Conservation (phyloP, 2,888 invertebrate species). For the Mongoloraphidia duomilia region DNA sequence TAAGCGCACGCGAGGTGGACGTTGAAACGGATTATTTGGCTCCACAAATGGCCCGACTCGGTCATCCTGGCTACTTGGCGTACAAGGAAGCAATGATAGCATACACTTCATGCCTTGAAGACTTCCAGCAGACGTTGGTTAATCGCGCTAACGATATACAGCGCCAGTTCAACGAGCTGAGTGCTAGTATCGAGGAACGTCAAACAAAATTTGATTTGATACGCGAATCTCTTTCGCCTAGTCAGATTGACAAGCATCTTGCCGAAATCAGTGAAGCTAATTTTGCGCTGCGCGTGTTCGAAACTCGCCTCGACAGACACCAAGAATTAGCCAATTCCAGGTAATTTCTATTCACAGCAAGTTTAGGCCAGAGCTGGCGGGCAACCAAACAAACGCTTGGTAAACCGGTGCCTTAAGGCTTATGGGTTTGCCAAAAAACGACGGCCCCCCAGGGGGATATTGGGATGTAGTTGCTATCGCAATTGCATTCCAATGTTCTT, state of each 20-base stretch:
- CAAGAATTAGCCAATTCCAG: conserved; percentile 37
- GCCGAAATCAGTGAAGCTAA: conserved; percentile 33
- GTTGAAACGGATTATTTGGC: conserved; percentile 46
- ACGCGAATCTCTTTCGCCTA: conserved; percentile 40
- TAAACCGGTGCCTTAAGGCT: no score
- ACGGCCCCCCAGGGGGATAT: no score
- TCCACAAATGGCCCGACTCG: conserved; percentile 46
- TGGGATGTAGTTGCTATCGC: no score
- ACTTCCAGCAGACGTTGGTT: conserved; percentile 48
- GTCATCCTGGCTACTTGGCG: conserved; percentile 32
- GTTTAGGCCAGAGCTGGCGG: no score
- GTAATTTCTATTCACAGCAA: conserved; percentile 17
- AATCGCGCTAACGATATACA: conserved; percentile 49
- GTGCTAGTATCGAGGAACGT: conserved; percentile 35
- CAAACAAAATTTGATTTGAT: conserved; percentile 42
- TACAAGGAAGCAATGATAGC: conserved; percentile 32
- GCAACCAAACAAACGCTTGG: no score
- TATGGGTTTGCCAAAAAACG: no score
- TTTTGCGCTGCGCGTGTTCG: conserved; percentile 39
- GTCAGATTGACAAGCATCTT: conserved; percentile 45
- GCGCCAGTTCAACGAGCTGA: conserved; percentile 46
- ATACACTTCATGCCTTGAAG: conserved; percentile 44
- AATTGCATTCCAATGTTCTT: no score
- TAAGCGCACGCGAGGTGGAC: conserved; percentile 44
- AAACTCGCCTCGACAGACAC: conserved; percentile 45